Evolutionary conservation across 2,797 vertebrate genomes (phyloP), one percentile per base, ranked within the genome.

Genomic region (Bradypus variegatus): DNA sequence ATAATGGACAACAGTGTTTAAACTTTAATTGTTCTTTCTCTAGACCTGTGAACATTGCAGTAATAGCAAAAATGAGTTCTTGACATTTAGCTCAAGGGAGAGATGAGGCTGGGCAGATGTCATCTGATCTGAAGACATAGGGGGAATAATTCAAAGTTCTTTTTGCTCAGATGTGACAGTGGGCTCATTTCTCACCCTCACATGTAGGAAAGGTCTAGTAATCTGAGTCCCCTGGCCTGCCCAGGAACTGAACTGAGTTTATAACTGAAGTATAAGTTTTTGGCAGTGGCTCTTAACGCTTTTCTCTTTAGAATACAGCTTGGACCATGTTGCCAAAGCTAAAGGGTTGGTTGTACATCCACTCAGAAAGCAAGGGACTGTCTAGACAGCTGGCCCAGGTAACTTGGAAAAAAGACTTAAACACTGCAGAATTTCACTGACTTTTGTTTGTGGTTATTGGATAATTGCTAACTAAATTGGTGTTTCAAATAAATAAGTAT

Each of bases 401-500:
- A 83, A 72, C 77, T 69, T 33, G 67, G 48, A 95, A 94, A 45
- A 93, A 93, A 53, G 92, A 88, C 64, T 94, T 94, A 88, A 94
- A 91, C 88, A 94, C 78, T 31, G 70, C 88, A 13, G 72, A n/a
- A 64, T 93, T 91, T 85, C 50, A 89, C 75, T 85, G 79, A 88
- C 82, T 95, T 94, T 92, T 96, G 84, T 96, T 95, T 96, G 94
- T 97, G 94, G 93, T 94, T 94, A 75, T 81, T 62, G 69, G 95
- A 93, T 97, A 95, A 93, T 94, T 96, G 95, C 93, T 96, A 86
- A 93, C 91, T 94, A 94, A 96, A 96, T 84, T 92, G 90, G 83
- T 92, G 92, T 94, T 96, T 97, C 92, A 96, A 96, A 96, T 95
- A 97, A 97, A 96, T 94, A 95, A 97, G 92, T 91, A 93, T 94